These are phyloP conservation scores for Scrobipalpa costella DNA, from an alignment of 2,888 invertebrate species.

Conservation along the genomic window DNA sequence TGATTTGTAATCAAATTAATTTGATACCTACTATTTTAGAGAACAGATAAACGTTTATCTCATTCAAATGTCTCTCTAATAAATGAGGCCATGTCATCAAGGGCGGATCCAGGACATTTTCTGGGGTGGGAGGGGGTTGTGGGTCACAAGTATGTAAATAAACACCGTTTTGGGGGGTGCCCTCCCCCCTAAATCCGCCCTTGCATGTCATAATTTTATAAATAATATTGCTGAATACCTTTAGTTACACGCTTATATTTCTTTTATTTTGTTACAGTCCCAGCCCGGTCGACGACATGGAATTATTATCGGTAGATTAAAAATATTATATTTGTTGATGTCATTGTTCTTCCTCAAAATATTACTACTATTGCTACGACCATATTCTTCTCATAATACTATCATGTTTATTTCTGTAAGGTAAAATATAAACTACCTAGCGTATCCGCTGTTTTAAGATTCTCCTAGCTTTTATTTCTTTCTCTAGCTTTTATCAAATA, in stretches of 20 bases:
- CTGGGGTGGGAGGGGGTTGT: no score
- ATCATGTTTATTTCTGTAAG: neutral
- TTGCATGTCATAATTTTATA: no score
- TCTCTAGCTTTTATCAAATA: no score
- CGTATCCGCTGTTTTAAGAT: neutral
- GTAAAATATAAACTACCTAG: neutral
- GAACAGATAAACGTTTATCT: no score
- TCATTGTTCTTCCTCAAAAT: neutral
- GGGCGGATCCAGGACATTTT: no score
- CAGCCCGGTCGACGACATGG: conserved; percentile 44
- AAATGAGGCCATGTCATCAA: no score
- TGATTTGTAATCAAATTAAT: no score
- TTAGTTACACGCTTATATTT: conserved; percentile 1
- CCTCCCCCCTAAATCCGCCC: no score
- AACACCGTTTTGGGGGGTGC: no score
- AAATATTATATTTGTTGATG: neutral
- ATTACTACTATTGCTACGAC: neutral
- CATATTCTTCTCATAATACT: neutral
- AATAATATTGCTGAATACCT: neutral
- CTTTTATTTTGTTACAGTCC: conserved; percentile 50
- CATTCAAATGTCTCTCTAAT: no score
- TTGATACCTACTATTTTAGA: neutral
- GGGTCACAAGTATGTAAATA: no score
- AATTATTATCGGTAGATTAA: conserved; percentile 41
- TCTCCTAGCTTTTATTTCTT: neutral